Conservation (phyloP, 1,140 invertebrate genomes). For the Neodiprion lecontei region DNA sequence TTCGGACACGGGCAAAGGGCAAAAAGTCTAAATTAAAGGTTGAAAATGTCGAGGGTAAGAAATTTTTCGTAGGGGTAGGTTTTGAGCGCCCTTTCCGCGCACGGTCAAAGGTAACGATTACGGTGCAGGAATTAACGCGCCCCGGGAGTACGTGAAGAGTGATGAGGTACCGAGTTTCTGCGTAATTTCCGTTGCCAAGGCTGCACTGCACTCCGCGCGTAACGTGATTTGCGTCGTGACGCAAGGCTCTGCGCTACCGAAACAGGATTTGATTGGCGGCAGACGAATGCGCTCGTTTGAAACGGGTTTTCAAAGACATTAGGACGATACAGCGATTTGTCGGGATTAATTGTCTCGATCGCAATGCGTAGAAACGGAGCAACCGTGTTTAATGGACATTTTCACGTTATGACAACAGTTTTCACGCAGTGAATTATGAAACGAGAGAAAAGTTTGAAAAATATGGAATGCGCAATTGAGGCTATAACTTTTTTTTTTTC, state of each 20-base stretch:
- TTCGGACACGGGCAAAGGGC: too few relatives aligned
- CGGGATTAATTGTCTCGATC: too few relatives aligned
- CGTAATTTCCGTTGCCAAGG: neutral
- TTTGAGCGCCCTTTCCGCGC: neutral
- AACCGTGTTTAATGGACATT: too few relatives aligned
- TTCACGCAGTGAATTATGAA: too few relatives aligned
- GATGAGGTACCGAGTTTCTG: neutral
- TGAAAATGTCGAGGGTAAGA: neutral
- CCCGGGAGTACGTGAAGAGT: neutral
- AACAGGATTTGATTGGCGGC: too few relatives aligned
- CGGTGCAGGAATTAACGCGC: neutral
- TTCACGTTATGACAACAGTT: too few relatives aligned
- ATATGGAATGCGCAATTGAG: neutral
- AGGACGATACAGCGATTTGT: too few relatives aligned
- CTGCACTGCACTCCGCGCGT: neutral
- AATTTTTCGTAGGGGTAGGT: neutral
- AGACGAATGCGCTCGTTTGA: too few relatives aligned
- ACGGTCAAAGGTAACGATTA: slow-evolving; percentile 7
- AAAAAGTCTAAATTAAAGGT: neutral
- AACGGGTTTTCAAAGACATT: too few relatives aligned
- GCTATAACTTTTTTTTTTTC: neutral
- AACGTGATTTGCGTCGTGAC: too few relatives aligned
- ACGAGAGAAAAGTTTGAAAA: neutral
- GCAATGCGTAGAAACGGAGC: too few relatives aligned
- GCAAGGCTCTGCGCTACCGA: too few relatives aligned